These are phyloP conservation scores for Paradoxurus hermaphroditus DNA, from an alignment of 2,113 vertebrate genomes.

Conservation along the genomic window DNA sequence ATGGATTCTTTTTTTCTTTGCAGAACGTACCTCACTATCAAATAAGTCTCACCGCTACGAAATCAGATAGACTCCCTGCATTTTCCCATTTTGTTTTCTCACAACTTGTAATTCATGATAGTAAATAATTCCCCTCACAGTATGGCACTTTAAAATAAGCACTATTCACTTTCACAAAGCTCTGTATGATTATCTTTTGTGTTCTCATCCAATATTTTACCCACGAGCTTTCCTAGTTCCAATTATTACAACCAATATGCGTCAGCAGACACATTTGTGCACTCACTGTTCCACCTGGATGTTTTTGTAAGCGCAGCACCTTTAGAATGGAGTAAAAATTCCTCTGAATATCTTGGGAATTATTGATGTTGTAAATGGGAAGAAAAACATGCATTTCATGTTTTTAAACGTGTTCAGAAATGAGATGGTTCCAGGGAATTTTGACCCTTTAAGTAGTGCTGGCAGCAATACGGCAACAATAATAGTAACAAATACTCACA, in stretches of 20 bases:
- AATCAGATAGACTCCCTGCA: not conserved
- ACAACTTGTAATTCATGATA: not conserved
- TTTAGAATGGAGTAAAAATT: not conserved
- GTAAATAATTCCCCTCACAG: slow-evolving; percentile 42
- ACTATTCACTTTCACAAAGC: slow-evolving; percentile 30
- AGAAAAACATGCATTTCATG: not conserved
- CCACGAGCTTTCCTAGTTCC: not conserved
- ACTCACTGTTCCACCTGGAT: not conserved
- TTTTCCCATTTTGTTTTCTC: slow-evolving; percentile 36
- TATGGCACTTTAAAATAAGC: not conserved
- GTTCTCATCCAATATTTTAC: slow-evolving; percentile 28
- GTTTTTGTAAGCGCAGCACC: not conserved
- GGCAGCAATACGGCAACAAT: not conserved
- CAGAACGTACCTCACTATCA: slow-evolving; percentile 2
- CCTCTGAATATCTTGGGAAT: not conserved
- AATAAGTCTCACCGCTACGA: slow-evolving; percentile 16
- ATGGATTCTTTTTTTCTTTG: slow-evolving; percentile 10
- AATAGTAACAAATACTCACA: not conserved
- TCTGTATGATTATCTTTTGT: not conserved
- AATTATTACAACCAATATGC: slow-evolving; percentile 1
- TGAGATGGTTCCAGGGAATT: not conserved
- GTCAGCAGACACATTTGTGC: not conserved
- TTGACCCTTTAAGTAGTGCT: slow-evolving; percentile 25
- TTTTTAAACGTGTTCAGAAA: not conserved
- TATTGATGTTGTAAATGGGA: not conserved